Evolutionary conservation across 2,888 invertebrate genomes (phyloP), one percentile per base, ranked within the genome.

Genomic region (Tanaodytes sp.): DNA sequence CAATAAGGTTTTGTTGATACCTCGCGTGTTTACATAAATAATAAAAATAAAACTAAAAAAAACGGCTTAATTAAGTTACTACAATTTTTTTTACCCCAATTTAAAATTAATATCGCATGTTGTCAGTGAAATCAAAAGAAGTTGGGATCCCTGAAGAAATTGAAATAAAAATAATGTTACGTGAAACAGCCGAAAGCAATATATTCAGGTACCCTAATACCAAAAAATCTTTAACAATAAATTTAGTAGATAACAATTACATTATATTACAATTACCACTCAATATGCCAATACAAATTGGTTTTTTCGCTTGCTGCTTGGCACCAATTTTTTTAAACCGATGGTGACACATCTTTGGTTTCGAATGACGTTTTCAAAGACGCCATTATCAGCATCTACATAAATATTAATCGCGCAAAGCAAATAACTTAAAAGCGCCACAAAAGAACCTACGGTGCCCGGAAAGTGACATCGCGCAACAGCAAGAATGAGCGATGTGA

Each of bases 331-430:
- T 30, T 15, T 37, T 12, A 12, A 4, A 52, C 42, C 23, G n/a
- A 51, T 31, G 20, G 67, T 68, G 67, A 68, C 67, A 68, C 57
- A 68, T 51, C 67, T 62, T 62, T 57, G 55, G 39, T 68, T 62
- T 68, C 62, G 57, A 68, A 68, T 68, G 67, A 62, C 67, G 67
- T 67, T 61, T 55, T 23, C 1, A 45, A 16, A 33, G 23, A 49
- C 66, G 61, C 36, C 59, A 66, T 58, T 54, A 43, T 43, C 42
- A 61, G 54, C 49, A 61, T 61, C 23, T 55, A 27, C 20, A 20
- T 42, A 46, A 48, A 36, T 49, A 16, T 45, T 30, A 20, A 19
- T 27, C 19, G 57, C 52, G 40, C 12, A 58, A 66, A 46, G 43
- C 14, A 57, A 63, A 57, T 37, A 37, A 27, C 43, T 55, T n/a